Evolutionary conservation across 1,140 invertebrate genomes (phyloP), one percentile per base, ranked within the genome.

Genomic region (Holcopasites calliopsidis): DNA sequence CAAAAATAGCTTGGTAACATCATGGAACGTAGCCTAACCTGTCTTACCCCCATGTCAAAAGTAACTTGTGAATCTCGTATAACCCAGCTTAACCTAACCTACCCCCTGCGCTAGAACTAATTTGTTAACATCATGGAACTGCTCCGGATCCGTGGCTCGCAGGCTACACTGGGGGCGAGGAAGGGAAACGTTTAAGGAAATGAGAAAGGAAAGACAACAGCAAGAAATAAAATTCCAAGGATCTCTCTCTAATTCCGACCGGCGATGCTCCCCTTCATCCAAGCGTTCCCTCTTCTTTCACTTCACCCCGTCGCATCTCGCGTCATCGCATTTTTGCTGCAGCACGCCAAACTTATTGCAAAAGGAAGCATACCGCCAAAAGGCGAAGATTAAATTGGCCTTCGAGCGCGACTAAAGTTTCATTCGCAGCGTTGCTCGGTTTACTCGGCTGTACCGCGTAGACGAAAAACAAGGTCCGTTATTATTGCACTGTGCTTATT

Each of bases 321-420:
- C 31, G 57, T 82, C 70, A 18, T 47, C 65, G 38, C 65, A 49
- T 76, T 79, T 80, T 57, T 65, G 40, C 68, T 52, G 33, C 49
- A 60, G 80, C 57, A 69, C 35, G 62, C 26, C n/a, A 50, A 82
- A 82, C 68, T 81, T 81, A 80, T 82, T 80, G 77, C 74, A 82
- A 82, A 81, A 76, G 79, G 76, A 77, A 66, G 57, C 60, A 55
- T 50, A 66, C 80, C 64, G 74, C 74, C 79, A 81, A 82, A 82
- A 77, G 79, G 80, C 68, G 68, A 82, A 77, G 68, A 71, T 80
- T 81, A 82, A 81, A 82, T 82, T 82, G 79, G 78, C 79, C 77
- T 68, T 54, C 47, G 80, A 73, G 78, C 61, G 55, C 31, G 40
- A 55, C 65, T 44, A 82, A 82, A 77, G 79, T 82, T 82, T 82